Percentiles rank a stretch among this genome's conserved stretches.
phyloP scores from a whole-genome alignment of 2,113 vertebrate genomes.

The Gulo gulo region DNA sequence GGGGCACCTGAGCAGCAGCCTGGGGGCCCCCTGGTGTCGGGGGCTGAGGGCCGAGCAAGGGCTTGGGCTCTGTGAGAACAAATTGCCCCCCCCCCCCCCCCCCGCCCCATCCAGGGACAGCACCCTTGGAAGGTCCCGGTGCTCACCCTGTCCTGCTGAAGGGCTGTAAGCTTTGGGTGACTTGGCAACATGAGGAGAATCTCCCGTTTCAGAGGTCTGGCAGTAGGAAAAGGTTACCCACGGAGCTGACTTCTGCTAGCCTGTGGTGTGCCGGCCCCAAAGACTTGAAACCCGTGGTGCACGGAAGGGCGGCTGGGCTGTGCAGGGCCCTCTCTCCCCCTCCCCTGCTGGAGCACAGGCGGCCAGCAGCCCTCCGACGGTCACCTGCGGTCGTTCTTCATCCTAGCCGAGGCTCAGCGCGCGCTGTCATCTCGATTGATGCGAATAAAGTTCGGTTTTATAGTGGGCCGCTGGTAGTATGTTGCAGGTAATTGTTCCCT shows the following conservation, averaged over 20 bases:
- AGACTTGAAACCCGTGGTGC: rapidly evolving
- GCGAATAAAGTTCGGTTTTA: rapidly evolving
- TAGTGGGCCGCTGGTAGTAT: rapidly evolving
- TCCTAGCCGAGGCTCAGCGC: rapidly evolving
- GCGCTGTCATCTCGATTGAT: rapidly evolving
- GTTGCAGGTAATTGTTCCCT: rapidly evolving
- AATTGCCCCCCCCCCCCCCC: background rate
- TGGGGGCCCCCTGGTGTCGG: too few relatives aligned
- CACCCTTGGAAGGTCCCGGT: background rate
- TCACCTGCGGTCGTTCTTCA: rapidly evolving
- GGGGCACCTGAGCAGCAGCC: background rate
- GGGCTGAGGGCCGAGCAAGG: too few relatives aligned
- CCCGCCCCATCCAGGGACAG: rapidly evolving
- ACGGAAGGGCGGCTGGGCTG: rapidly evolving
- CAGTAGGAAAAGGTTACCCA: rapidly evolving
- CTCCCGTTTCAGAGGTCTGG: rapidly evolving
- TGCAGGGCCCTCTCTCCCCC: background rate
- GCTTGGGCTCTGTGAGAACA: background rate
- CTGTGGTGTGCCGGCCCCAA: rapidly evolving
- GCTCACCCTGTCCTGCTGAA: rapidly evolving
- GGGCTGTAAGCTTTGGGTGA: background rate
- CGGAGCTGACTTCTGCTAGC: rapidly evolving
- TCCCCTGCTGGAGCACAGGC: background rate
- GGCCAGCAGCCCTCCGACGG: rapidly evolving
- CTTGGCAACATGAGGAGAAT: rapidly evolving